Evolutionary conservation across 1,140 invertebrate genomes (phyloP).

Genomic region (Leucophenga varia): DNA sequence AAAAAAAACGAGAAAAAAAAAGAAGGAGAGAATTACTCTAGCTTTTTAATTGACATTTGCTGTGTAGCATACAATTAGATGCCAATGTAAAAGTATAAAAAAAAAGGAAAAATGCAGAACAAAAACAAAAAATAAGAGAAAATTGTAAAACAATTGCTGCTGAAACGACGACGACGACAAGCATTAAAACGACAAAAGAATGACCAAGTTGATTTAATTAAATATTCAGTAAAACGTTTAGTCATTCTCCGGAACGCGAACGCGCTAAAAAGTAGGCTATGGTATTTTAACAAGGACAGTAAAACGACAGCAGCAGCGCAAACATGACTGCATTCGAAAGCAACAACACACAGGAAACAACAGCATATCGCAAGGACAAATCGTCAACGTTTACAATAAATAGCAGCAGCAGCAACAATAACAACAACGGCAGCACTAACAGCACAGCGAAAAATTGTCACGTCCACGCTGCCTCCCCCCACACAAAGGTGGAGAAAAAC

Average conservation of each 20-base stretch:
- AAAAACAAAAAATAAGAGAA: not conserved
- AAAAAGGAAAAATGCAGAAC: not conserved
- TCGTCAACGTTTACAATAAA: slow-evolving; percentile 31
- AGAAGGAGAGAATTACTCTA: slow-evolving; percentile 25
- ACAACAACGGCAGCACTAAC: not conserved
- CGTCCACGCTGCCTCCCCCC: slow-evolving; percentile 31
- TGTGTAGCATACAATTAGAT: slow-evolving; percentile 23
- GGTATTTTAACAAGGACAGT: slow-evolving; percentile 23
- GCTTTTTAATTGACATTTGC: slow-evolving; percentile 51
- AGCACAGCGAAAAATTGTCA: slow-evolving; percentile 21
- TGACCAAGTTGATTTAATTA: slow-evolving; percentile 45
- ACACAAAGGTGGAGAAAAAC: slow-evolving; percentile 9
- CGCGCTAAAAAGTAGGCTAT: slow-evolving; percentile 30
- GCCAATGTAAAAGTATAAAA: too few relatives aligned
- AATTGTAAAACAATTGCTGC: slow-evolving; percentile 30
- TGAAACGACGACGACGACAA: slow-evolving; percentile 12
- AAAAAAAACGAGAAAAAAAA: slow-evolving; percentile 2
- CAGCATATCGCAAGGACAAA: slow-evolving; percentile 9
- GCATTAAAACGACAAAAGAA: slow-evolving; percentile 16
- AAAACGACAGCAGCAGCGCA: slow-evolving; percentile 1
- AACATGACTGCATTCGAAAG: not conserved
- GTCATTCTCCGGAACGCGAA: slow-evolving; percentile 8
- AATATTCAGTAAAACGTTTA: slow-evolving; percentile 31
- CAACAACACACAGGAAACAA: not conserved
- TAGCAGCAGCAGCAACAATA: slow-evolving; percentile 12